Evolutionary conservation across 2,797 vertebrate species (phyloP), one percentile per base, ranked within the genome.

Genomic region (Etheostoma nigrum): DNA sequence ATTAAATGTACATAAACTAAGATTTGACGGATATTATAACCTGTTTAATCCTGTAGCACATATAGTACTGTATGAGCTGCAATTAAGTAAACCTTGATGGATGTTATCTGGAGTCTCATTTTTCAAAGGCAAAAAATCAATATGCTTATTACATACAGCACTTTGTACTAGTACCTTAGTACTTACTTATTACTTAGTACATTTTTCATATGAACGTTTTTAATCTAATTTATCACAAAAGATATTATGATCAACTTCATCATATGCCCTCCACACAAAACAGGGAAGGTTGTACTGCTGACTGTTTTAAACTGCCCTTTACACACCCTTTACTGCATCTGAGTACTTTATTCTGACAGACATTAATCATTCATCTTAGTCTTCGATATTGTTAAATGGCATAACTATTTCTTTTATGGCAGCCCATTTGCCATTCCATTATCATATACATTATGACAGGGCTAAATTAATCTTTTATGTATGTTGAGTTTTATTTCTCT

Each of bases 341-440:
- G 27, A 65, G 61, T 40, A 67, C 74, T 84, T 72, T 76, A 69
- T 69, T 81, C 66, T 67, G 58, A 64, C 52, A 70, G 70, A 67
- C 80, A 84, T 88, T 83, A 86, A 83, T 84, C 69, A 84, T 70
- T 19, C 55, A 79, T 90, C 68, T 72, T 30, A 63, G 21, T 78
- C 72, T 74, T 79, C 81, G 76, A 79, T 81, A 78, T 66, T 55
- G 57, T 51, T 30, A 72, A 83, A 47, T 64, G 64, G 30, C 51
- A 82, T 42, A 73, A 60, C 16, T 69, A 52, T 66, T 70, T 83
- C 16, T 52, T 77, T 83, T 48, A 64, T 36, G 52, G 18, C 48
- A 66, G 72, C 49, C 16, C 52, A 83, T 80, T 85, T 72, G 44
- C 44, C 49, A 45, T 76, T 58, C 52, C 67, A 86, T 86, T 78